These are phyloP conservation scores for Drosophila gunungcola DNA, from an alignment of 1,140 invertebrate genomes.

Conservation along the genomic window DNA sequence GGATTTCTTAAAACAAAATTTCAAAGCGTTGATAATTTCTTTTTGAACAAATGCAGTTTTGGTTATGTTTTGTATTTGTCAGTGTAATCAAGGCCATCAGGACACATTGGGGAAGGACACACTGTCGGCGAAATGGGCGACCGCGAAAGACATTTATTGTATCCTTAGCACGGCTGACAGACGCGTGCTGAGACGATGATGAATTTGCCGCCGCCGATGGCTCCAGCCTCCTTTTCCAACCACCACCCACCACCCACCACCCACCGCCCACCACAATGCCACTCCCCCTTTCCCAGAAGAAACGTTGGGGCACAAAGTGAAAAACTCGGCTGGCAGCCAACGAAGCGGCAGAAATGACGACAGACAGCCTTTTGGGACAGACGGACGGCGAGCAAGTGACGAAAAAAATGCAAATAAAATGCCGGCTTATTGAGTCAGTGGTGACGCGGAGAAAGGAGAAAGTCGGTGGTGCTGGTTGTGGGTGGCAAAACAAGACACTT, in stretches of 20 bases:
- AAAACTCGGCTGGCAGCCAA: constrained; percentile 41
- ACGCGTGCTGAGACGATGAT: constrained; percentile 81
- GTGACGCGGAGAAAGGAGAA: constrained; percentile 16
- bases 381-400: constrained; percentile 58
- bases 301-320: constrained; percentile 54
- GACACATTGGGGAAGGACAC: constrained; percentile 28
- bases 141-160: constrained; percentile 82
- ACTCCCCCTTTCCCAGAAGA: not conserved
- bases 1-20: too few relatives aligned
- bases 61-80: not conserved
- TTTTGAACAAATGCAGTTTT: too few relatives aligned
- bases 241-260: not conserved
- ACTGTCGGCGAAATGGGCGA: constrained; percentile 40
- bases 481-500: constrained; percentile 41
- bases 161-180: constrained; percentile 79
- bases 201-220: constrained; percentile 64
- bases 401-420: constrained; percentile 82
- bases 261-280: not conserved
- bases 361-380: constrained; percentile 30
- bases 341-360: constrained; percentile 61
- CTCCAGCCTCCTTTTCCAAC: constrained; percentile 3
- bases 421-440: constrained; percentile 74
- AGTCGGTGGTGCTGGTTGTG: constrained; percentile 1
- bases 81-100: constrained; percentile 27
- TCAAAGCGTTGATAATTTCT: too few relatives aligned